Conservation (phyloP, 2,113 vertebrate genomes). For the Clarias batrachus region DNA sequence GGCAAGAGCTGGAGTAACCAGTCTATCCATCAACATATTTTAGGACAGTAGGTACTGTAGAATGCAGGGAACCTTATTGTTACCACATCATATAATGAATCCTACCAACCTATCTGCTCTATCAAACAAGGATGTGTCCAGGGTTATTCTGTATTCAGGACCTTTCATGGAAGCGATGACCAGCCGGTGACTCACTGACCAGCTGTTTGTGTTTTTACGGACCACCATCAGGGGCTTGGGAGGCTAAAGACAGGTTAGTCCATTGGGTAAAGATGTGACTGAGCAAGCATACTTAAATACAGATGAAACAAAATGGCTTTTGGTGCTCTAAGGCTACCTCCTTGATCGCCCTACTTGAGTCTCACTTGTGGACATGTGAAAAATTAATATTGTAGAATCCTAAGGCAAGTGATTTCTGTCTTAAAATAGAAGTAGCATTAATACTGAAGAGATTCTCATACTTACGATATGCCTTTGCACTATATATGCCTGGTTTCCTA, state of each 20-base stretch:
- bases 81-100: not conserved
- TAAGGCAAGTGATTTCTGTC: not conserved
- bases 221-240: not conserved
- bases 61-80: not conserved
- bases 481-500: not conserved
- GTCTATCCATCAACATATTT: not conserved
- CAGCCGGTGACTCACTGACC: conserved; percentile 3
- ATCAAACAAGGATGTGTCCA: not conserved
- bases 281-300: not conserved
- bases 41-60: not conserved
- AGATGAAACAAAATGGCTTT: not conserved
- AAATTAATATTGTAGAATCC: not conserved
- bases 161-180: not conserved
- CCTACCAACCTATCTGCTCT: not conserved
- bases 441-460: not conserved
- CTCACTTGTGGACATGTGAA: not conserved
- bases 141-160: not conserved
- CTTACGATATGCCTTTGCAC: too few species aligned
- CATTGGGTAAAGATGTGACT: not conserved
- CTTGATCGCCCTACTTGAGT: not conserved
- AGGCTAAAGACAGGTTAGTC: not conserved
- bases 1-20: not conserved
- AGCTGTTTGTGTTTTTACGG: conserved; percentile 8
- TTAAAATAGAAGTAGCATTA: not conserved
- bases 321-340: not conserved